Evolutionary conservation across 2,113 vertebrate species (phyloP).

Genomic region (Ellobius talpinus): DNA sequence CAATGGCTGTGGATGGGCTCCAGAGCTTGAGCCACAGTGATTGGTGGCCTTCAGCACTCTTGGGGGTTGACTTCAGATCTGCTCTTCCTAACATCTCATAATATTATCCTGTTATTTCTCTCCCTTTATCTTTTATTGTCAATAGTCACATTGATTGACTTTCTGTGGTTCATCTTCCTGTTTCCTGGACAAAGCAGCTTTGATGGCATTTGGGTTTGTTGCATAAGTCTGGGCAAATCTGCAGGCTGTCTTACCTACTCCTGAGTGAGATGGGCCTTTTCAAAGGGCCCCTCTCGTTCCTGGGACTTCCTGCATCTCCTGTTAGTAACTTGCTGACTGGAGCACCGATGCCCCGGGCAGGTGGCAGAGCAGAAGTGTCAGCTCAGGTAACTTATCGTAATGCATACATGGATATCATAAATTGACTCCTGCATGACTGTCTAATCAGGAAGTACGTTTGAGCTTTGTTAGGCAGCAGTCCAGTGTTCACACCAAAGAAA

Average conservation of each 20-base stretch:
- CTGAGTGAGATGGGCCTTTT: not conserved
- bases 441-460: not conserved
- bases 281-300: not conserved
- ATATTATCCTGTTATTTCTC: not conserved
- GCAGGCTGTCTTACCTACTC: not conserved
- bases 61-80: rapidly evolving
- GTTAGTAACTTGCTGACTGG: not conserved
- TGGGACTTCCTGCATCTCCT: not conserved
- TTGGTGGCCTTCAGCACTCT: not conserved
- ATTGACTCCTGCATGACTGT: not conserved
- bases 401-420: rapidly evolving
- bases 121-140: not conserved
- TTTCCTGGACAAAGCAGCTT: not conserved
- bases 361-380: not conserved
- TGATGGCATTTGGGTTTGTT: not conserved
- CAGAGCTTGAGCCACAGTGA: rapidly evolving
- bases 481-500: not conserved
- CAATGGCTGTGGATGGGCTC: not conserved
- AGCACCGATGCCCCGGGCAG: not conserved
- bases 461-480: not conserved
- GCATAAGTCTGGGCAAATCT: not conserved
- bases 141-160: not conserved
- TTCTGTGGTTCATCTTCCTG: not conserved
- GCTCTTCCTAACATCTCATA: not conserved
- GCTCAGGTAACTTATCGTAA: not conserved